Conservation (phyloP, 2,113 vertebrate genomes). For the Arizona elegans region DNA sequence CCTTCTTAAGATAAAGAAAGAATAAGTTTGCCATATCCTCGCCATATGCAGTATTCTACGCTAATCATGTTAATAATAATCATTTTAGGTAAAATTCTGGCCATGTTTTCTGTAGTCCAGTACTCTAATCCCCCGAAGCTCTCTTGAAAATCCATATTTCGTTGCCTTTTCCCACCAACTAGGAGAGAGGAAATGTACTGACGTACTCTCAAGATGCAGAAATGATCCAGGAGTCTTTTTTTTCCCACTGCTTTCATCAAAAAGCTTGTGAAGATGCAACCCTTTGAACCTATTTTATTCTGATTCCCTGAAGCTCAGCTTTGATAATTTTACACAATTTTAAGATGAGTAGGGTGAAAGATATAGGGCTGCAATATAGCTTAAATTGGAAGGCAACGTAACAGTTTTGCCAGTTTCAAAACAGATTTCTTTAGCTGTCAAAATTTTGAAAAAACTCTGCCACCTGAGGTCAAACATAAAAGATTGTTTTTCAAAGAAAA, state of each 20-base stretch:
- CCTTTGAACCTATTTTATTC: constrained; percentile 37
- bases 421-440: background rate
- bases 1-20: background rate
- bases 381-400: background rate
- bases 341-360: background rate
- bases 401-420: constrained; percentile 17
- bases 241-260: constrained; percentile 11
- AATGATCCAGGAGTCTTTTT: background rate
- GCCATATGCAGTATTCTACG: background rate
- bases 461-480: background rate
- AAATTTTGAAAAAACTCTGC: background rate
- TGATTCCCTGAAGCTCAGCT: constrained; percentile 14
- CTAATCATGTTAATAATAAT: background rate
- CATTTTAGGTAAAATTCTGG: background rate
- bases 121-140: background rate
- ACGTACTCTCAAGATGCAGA: background rate
- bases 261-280: constrained; percentile 8
- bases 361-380: background rate
- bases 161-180: background rate
- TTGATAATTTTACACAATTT: constrained; percentile 44
- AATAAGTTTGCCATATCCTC: background rate
- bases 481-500: constrained; percentile 18
- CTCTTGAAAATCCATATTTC: background rate
- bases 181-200: background rate
- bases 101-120: background rate